These are phyloP conservation scores for Silurus asotus DNA, from an alignment of 2,113 vertebrate genomes.

Conservation along the genomic window DNA sequence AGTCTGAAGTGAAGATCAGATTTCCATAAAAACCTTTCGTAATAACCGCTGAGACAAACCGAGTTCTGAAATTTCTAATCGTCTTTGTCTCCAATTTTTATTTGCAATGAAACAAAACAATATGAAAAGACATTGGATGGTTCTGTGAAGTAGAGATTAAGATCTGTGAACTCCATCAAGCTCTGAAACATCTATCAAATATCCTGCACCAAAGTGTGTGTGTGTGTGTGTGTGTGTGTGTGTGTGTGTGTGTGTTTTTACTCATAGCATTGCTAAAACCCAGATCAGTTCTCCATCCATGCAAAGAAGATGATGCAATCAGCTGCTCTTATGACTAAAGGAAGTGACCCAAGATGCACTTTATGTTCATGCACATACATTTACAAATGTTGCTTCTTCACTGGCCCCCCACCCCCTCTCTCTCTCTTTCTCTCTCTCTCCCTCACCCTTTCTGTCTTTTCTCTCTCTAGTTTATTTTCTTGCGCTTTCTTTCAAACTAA, in stretches of 20 bases:
- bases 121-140: background rate
- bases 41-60: no score
- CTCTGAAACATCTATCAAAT: background rate
- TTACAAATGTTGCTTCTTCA: background rate
- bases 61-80: no score
- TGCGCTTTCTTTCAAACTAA: no score
- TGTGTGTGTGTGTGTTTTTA: background rate
- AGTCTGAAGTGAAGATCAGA: background rate
- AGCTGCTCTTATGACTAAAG: background rate
- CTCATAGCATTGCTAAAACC: background rate
- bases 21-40: background rate
- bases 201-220: background rate
- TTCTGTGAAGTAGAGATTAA: background rate
- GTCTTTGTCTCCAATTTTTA: background rate
- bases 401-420: no score
- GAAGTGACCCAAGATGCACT: constrained; percentile 11
- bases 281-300: background rate
- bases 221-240: background rate
- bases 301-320: background rate
- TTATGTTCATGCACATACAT: no score
- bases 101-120: background rate
- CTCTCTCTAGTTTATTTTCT: no score
- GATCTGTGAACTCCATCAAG: background rate
- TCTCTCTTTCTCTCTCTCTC: no score
- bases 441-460: no score